Evolutionary conservation across 2,888 invertebrate genomes (phyloP), one percentile per base, ranked within the genome.

Genomic region (Hemithea aestivaria): DNA sequence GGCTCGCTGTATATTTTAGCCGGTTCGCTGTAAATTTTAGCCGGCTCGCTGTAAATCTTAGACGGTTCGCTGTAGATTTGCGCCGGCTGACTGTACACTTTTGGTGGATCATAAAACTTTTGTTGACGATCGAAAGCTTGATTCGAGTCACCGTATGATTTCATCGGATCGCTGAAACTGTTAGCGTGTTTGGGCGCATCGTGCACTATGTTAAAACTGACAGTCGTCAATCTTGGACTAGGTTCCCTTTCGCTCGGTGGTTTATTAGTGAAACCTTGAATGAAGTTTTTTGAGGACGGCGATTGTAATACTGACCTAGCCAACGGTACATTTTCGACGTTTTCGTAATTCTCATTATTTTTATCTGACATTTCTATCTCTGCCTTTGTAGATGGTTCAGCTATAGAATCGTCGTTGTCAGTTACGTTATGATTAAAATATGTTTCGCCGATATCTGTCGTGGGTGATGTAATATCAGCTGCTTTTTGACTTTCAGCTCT

Each of bases 1-100:
- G 90, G 90, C 56, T 88, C 88, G 22, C 88, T 87, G 60, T 90
- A 90, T 10, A 89, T 69, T 60, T 88, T 88, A 0, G 89, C 76
- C 0, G 90, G 90, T 47, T 88, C 88, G n/a, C 88, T 85, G 56
- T 90, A 90, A 9, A 89, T 66, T 56, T 87, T 88, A 16, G 84
- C 80, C 0, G 89, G 88, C 50, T 87, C 82, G 40, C 85, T 83
- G 60, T 89, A 89, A 26, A 85, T 59, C 53, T 85, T 83, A 0
- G 83, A 79, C 0, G 88, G 88, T 57, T 87, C 84, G 35, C 84
- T 83, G 51, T 89, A 89, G 45, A 82, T 72, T 48, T 88, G 87
- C 1, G 88, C 78, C 1, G 88, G 83, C 6, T 34, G 35, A 20
- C 49, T 50, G 39, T 51, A 51, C 20, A 51, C 40, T 58, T 79